A percentile compares a stretch with the other conserved stretches of the same genome.
These are phyloP conservation scores for Riparia riparia DNA, from an alignment of 2,113 vertebrate genomes.

Conservation along the genomic window DNA sequence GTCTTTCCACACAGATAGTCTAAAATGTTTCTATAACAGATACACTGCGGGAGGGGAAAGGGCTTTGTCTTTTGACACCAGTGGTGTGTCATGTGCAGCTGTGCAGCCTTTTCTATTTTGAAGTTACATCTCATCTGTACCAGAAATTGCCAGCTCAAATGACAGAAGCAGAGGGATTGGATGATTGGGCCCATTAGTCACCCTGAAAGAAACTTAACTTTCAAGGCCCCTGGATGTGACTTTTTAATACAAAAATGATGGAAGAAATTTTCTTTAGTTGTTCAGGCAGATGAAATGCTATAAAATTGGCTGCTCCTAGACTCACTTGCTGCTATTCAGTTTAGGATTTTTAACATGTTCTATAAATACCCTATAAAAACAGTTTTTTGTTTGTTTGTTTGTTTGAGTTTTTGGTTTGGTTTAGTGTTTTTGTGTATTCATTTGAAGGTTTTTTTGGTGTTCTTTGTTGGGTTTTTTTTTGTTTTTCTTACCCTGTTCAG, in stretches of 20 bases:
- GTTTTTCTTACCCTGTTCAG: not conserved
- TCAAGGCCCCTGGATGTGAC: not conserved
- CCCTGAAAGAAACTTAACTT: not conserved
- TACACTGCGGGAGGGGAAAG: not conserved
- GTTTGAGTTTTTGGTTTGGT: not conserved
- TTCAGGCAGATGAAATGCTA: not conserved
- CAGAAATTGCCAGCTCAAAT: not conserved
- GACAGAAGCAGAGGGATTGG: not conserved
- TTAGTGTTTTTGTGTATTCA: not conserved
- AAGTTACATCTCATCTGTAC: not conserved
- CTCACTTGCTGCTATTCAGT: not conserved
- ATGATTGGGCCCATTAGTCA: not conserved
- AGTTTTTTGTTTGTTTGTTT: accelerated
- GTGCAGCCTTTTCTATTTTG: not conserved
- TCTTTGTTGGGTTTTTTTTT: not conserved
- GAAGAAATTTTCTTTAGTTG: not conserved
- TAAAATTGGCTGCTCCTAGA: not conserved
- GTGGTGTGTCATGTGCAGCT: not conserved
- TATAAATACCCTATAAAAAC: not conserved
- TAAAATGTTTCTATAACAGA: not conserved
- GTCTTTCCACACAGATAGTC: not conserved
- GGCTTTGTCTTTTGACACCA: not conserved
- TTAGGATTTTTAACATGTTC: not conserved
- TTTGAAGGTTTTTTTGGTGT: not conserved
- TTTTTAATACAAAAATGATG: not conserved